Evolutionary conservation across 2,113 vertebrate genomes (phyloP), one percentile per base, ranked within the genome.

Genomic region (Psittacara wagleri): DNA sequence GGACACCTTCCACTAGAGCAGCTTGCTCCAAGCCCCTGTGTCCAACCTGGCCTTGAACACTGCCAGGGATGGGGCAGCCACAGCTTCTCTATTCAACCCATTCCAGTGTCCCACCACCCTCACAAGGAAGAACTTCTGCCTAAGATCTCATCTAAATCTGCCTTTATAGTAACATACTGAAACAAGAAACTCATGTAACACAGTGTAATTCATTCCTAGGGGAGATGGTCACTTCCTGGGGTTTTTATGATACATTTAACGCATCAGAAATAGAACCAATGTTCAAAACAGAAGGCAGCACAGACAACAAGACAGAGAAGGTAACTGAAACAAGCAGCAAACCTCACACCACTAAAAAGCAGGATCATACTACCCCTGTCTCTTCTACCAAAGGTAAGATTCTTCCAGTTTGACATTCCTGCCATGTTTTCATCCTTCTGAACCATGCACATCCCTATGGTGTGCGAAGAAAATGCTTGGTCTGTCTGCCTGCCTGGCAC

Each of bases 201-300:
- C 9, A 8, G 11, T n/a, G n/a, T 59, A 27, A 78, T 87, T 57
- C 31, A 5, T 90, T 55, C 52, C 48, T 94, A 98, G 99, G 98
- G 35, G 18, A 90, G 29, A 95, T 92, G 93, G 98, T 98, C 55
- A 99, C 98, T 46, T 25, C 54, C 39, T 99, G 98, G 98, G 98
- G 99, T 95, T 92, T 99, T 85, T 98, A 98, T 46, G 95, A 98
- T 74, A 94, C 97, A 1, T 97, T 95, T 67, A 49, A 85, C 2
- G 63, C 64, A 17, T 24, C 63, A 11, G 96, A 97, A 80, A 14
- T 25, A 41, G 59, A 94, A 24, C 7, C 68, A 24, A 5, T 84
- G 8, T 9, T 61, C 41, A 93, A 87, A 59, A 27, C 10, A 64
- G 91, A 95, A 37, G 17, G n/a, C 4, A 49, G 28, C 12, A 13